phyloP scores from a whole-genome alignment of 2,888 invertebrate genomes.

The Nephrotoma appendiculata region DNA sequence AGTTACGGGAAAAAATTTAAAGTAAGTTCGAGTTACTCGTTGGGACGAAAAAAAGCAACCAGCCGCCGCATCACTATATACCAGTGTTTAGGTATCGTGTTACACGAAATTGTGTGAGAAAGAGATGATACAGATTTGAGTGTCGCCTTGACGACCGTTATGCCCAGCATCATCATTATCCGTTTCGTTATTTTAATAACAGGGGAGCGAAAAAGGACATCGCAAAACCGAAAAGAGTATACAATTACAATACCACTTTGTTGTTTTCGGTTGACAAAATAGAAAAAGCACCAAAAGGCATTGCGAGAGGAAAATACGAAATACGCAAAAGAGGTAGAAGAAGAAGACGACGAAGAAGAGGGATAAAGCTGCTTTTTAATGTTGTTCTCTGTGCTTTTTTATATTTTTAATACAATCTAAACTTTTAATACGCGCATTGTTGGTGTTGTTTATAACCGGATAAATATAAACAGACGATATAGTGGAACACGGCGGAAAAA shows the following conservation, averaged over 20 bases:
- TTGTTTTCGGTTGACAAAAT: not conserved
- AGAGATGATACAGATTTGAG: not conserved
- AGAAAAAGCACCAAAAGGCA: not conserved
- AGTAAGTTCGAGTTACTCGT: not conserved
- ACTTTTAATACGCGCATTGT: not conserved
- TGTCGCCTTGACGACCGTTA: not conserved
- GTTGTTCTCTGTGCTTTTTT: not conserved
- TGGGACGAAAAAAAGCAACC: not conserved
- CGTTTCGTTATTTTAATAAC: not conserved
- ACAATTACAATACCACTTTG: not conserved
- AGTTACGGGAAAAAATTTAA: not conserved
- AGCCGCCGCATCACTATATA: not conserved
- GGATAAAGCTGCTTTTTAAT: not conserved
- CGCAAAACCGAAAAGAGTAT: not conserved
- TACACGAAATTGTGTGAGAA: not conserved
- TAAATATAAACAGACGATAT: not conserved
- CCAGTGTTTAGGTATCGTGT: not conserved
- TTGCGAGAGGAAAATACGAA: not conserved
- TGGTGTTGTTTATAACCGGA: not conserved
- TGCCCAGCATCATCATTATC: not conserved
- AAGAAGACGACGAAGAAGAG: not conserved
- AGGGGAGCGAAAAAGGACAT: not conserved
- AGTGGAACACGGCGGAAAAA: not conserved
- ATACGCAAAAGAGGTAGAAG: not conserved
- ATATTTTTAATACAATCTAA: not conserved